Evolutionary conservation across 2,797 vertebrate genomes (phyloP), one percentile per base, ranked within the genome.

Genomic region (Halcyon chelicuti): DNA sequence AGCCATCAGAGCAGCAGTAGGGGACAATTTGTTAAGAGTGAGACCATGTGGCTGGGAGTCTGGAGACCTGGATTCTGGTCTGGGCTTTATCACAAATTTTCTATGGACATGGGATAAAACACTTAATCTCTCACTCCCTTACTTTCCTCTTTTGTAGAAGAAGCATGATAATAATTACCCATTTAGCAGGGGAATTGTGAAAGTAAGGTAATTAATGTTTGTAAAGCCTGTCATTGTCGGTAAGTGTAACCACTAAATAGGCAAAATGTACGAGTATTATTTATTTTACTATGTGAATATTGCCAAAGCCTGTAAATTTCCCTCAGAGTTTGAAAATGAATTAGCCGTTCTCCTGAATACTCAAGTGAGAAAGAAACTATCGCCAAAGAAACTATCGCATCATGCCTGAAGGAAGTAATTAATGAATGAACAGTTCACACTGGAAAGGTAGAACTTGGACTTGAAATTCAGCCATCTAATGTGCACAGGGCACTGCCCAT

Each of bases 251-350:
- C 26, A 58, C 70, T 86, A 96, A 91, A 86, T 65, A 88, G 93
- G 57, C 12, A 83, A 96, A 91, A 91, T 73, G 8, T 52, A 51
- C 78, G 79, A 61, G 16, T n/a, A 80, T 79, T 91, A 79, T 85
- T 93, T 95, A 71, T 93, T 94, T 95, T 80, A 86, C 40, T 86
- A 14, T 31, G 49, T 78, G 84, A 91, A 77, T 80, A 74, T 86
- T 91, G 65, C 87, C 63, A 72, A 88, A 91, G 10, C 47, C 70
- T 86, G 66, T 74, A 86, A 84, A 93, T 91, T 91, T 94, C 63
- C 42, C 22, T 75, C 39, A 33, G 72, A 89, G 46, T 60, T 35
- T 86, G 42, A n/a, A 78, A 68, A 85, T 80, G 62, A 86, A 95
- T 92, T 92, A 93, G 25, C 74, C 76, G 51, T 57, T 95, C 57